Percentiles rank a stretch among this genome's conserved stretches.
phyloP scores from a whole-genome alignment of 2,113 vertebrate species.

The Saguinus imperator region DNA sequence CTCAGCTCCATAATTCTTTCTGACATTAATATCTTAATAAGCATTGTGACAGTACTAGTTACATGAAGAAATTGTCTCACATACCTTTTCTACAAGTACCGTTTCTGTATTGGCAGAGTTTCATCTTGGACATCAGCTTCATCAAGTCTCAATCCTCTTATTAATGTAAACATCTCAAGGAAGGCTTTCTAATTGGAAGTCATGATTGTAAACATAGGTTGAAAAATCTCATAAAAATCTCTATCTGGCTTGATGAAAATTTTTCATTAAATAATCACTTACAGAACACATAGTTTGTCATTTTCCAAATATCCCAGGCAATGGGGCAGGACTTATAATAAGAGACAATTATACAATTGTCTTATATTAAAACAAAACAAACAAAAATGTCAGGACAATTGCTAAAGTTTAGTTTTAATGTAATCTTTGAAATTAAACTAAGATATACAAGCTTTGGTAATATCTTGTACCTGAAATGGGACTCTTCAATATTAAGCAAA shows the following conservation, averaged over 20 bases:
- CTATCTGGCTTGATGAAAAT: not conserved
- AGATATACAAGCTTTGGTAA: not conserved
- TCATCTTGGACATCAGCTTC: not conserved
- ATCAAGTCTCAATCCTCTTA: not conserved
- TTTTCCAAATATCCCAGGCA: not conserved
- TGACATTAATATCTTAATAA: not conserved
- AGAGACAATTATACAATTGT: not conserved
- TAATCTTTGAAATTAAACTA: not conserved
- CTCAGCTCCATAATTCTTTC: not conserved
- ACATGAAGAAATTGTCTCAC: not conserved
- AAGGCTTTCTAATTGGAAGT: not conserved
- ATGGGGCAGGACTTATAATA: not conserved
- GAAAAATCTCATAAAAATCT: not conserved
- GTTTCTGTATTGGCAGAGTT: not conserved
- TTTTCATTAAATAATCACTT: not conserved
- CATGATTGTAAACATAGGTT: not conserved
- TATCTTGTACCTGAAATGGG: not conserved
- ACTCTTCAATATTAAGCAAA: not conserved
- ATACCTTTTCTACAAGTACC: not conserved
- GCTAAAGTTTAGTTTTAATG: not conserved
- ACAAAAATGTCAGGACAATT: not conserved
- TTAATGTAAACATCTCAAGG: not conserved
- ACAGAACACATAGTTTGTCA: not conserved
- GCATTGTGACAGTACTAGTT: not conserved
- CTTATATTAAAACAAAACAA: conserved; percentile 8